Percentiles rank a stretch among this genome's conserved stretches.
Evolutionary conservation across 2,888 invertebrate species (phyloP).

Genomic region (Brachylomia viminalis): DNA sequence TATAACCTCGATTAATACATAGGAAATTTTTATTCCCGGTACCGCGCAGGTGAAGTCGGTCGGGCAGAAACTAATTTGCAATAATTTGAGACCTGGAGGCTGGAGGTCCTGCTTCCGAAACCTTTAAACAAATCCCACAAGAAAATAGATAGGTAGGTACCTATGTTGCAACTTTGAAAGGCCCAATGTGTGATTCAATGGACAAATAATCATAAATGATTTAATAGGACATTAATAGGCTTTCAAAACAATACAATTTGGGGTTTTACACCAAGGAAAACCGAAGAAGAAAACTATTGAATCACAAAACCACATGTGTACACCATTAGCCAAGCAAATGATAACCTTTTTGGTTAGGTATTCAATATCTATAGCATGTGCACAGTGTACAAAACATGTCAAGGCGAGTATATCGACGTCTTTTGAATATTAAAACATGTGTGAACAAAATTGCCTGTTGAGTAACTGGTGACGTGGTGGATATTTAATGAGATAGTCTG

Average conservation of each 20-base stretch:
- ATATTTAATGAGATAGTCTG: slow-evolving; percentile 38
- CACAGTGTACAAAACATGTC: slow-evolving; percentile 77
- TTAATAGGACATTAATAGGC: neutral
- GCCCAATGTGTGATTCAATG: neutral
- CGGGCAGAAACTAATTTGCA: neutral
- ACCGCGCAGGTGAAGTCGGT: neutral
- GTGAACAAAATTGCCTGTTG: slow-evolving; percentile 76
- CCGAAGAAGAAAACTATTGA: slow-evolving; percentile 24
- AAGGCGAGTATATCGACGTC: slow-evolving; percentile 77
- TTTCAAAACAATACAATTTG: neutral
- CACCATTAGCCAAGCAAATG: slow-evolving; percentile 30
- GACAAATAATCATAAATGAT: neutral
- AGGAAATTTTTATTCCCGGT: no score
- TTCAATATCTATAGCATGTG: slow-evolving; percentile 64
- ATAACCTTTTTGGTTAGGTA: slow-evolving; percentile 70
- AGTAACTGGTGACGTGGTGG: slow-evolving; percentile 52
- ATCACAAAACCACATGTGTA: slow-evolving; percentile 25
- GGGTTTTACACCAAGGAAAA: slow-evolving; percentile 26
- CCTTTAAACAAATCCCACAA: neutral
- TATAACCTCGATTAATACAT: neutral
- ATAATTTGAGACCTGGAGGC: neutral
- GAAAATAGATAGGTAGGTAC: neutral
- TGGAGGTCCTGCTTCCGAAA: neutral
- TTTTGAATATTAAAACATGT: slow-evolving; percentile 80
- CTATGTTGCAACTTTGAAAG: neutral